Evolutionary conservation across 2,113 vertebrate genomes (phyloP), one percentile per base, ranked within the genome.

Genomic region (Xyrauchen texanus): DNA sequence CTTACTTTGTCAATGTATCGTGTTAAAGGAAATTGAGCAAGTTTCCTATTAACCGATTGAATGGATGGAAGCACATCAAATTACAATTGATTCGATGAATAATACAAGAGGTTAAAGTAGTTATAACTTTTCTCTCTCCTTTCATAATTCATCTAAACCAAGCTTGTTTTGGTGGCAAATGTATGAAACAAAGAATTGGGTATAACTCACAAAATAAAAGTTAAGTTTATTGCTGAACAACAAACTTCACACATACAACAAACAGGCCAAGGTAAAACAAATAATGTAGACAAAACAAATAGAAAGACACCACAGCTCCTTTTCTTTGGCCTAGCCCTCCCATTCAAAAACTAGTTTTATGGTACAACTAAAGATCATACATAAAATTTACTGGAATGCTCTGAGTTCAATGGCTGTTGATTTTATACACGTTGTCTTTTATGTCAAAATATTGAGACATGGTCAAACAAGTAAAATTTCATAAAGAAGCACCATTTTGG

Each of bases 371-470:
- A 92, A 90, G 91, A 92, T 92, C 92, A 91, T 92, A 93, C 91
- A 92, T 91, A 95, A 92, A 94, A 97, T 94, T 95, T 95, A 96
- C 94, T 98, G 96, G 96, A 98, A 98, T 96, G 96, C 95, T 96
- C 93, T 87, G 93, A 95, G 95, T 96, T 94, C 91, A 88, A 87
- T 89, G 88, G 84, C 82, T 88, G 81, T 88, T 92, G 73, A 90
- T 90, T 89, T 92, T 93, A 91, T 93, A 93, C 92, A 94, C 91
- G 90, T 93, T 93, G 83, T 81, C 51, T 73, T 34, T 34, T 95
- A 91, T 87, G 93, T 91, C 86, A 93, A 95, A 91, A 93, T 94
- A 93, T 92, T 81, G 85, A 93, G 92, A 95, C 94, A 93, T 93
- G 94, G 93, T 96, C 94, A 95, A 94, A 94, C 92, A 94, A 94